These are phyloP conservation scores for Heliconius congener DNA, from an alignment of 1,140 invertebrate genomes.

Conservation along the genomic window DNA sequence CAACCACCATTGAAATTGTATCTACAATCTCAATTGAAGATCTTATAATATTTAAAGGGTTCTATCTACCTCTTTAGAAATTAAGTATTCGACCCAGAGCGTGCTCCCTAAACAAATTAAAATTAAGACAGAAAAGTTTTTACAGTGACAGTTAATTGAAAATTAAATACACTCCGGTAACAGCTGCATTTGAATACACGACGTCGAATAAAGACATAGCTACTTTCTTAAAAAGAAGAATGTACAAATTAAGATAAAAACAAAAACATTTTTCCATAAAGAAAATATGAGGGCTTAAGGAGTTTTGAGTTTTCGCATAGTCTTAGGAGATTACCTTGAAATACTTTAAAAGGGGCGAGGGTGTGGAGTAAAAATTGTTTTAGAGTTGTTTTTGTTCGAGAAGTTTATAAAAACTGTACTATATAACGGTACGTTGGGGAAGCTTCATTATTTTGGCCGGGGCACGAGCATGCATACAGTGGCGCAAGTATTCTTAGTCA, in stretches of 20 bases:
- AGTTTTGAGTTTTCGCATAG: slow-evolving; percentile 70
- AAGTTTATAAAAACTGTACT: slow-evolving; percentile 52
- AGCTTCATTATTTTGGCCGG: slow-evolving; percentile 31
- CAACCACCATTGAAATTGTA: too few relatives aligned
- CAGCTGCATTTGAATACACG: slow-evolving; percentile 35
- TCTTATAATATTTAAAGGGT: background rate
- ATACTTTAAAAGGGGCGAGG: slow-evolving; percentile 65
- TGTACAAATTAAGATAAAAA: slow-evolving; percentile 43
- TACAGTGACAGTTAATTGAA: slow-evolving; percentile 36
- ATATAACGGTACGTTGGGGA: slow-evolving; percentile 27
- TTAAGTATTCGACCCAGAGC: slow-evolving; percentile 22
- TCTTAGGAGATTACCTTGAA: slow-evolving; percentile 75
- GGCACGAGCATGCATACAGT: slow-evolving; percentile 8
- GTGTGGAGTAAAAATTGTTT: slow-evolving; percentile 61
- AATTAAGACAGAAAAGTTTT: slow-evolving; percentile 38
- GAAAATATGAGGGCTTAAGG: slow-evolving; percentile 69
- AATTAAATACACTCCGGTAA: slow-evolving; percentile 35
- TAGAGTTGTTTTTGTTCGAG: slow-evolving; percentile 57
- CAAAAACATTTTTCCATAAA: slow-evolving; percentile 52
- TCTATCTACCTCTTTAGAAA: background rate
- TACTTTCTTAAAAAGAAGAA: slow-evolving; percentile 29
- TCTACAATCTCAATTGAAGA: background rate
- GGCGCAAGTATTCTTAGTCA: slow-evolving; percentile 24
- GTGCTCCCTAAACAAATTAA: slow-evolving; percentile 30
- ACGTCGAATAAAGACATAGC: slow-evolving; percentile 25